These are phyloP conservation scores for Halictus quadricinctus DNA, from an alignment of 2,888 invertebrate genomes.

Conservation along the genomic window DNA sequence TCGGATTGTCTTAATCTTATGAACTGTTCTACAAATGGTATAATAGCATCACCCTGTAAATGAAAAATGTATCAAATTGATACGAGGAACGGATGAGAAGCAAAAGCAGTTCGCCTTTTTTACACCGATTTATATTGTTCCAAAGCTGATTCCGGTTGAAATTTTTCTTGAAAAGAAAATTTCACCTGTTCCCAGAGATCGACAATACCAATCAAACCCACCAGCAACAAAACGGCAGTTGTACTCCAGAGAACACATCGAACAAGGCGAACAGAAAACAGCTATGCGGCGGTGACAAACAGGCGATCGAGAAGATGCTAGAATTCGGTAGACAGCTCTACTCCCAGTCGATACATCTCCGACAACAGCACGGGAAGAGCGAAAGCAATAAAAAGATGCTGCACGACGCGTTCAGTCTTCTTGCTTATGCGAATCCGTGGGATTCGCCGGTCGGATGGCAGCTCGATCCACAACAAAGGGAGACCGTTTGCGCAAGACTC, in stretches of 20 bases:
- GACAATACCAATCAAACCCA: conserved; percentile 80
- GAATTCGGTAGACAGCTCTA: conserved; percentile 97
- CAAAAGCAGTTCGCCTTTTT: background rate
- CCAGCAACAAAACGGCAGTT: conserved; percentile 72
- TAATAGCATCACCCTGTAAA: background rate
- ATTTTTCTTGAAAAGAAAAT: background rate
- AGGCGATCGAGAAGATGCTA: conserved; percentile 95
- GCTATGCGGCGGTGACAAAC: conserved; percentile 88
- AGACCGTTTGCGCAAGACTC: conserved; percentile 96
- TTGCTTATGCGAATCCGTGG: conserved; percentile 99
- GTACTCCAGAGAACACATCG: conserved; percentile 69
- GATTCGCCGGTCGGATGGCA: conserved; percentile 98
- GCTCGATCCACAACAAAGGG: conserved; percentile 96
- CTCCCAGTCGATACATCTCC: conserved; percentile 93
- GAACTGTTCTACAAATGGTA: no score
- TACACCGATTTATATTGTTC: background rate
- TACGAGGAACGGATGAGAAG: background rate
- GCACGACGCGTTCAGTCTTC: conserved; percentile 98
- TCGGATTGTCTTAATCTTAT: no score
- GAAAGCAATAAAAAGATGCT: conserved; percentile 95
- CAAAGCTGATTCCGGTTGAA: background rate
- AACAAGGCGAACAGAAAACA: conserved; percentile 81
- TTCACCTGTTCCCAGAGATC: conserved; percentile 81
- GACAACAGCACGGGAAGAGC: conserved; percentile 91
- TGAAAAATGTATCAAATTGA: background rate